These are phyloP conservation scores for Oscheius sp. DNA, from an alignment of 2,888 invertebrate genomes.

Conservation along the genomic window DNA sequence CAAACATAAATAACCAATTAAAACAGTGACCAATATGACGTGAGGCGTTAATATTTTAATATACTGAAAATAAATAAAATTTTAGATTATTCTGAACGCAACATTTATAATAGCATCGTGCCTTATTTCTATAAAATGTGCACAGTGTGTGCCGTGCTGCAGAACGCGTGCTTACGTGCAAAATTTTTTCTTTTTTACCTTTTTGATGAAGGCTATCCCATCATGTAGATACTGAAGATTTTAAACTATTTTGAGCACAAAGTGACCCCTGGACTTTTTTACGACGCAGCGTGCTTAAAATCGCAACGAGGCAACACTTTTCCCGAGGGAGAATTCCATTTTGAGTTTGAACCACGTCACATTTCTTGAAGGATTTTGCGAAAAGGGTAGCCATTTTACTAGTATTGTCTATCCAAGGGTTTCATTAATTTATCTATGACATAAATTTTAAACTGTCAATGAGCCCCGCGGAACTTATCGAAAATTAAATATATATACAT, in stretches of 20 bases:
- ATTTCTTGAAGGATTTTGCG: no score
- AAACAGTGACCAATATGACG: conserved; percentile 67
- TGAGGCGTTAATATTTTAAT: conserved; percentile 70
- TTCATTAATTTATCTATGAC: no score
- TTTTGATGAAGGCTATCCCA: conserved; percentile 14
- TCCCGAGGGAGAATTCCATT: conserved; percentile 30
- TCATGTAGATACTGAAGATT: conserved; percentile 21
- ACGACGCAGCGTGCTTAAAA: conserved; percentile 1
- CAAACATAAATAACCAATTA: conserved; percentile 68
- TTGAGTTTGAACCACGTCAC: conserved; percentile 29
- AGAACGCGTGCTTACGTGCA: conserved; percentile 19
- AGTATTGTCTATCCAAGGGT: no score
- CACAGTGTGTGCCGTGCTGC: background rate
- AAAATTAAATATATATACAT: no score
- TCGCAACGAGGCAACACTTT: conserved; percentile 13
- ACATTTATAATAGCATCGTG: no score
- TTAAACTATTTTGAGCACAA: background rate
- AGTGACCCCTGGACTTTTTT: conserved; percentile 23
- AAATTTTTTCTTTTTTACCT: conserved; percentile 3
- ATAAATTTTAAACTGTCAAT: no score
- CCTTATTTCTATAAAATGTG: no score
- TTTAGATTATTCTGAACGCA: background rate
- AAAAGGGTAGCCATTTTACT: no score
- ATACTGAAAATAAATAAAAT: conserved; percentile 61
- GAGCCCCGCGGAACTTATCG: no score